Evolutionary conservation across 2,113 vertebrate genomes (phyloP).

Genomic region (Oreochromis spilurus): DNA sequence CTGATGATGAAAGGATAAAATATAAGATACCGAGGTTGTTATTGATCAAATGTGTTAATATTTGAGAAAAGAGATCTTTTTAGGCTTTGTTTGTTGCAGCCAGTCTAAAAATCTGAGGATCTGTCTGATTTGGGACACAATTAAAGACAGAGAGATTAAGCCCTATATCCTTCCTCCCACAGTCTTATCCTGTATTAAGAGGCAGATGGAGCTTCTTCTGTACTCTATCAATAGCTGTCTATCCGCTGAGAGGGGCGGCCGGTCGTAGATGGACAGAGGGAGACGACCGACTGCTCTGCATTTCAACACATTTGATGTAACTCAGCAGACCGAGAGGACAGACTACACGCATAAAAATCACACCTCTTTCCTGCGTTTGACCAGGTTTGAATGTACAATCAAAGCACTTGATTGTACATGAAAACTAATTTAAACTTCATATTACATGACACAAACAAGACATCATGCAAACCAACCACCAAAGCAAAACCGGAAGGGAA

Average conservation of each 20-base stretch:
- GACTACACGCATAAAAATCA: background rate
- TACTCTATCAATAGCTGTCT: background rate
- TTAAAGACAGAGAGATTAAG: background rate
- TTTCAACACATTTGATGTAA: background rate
- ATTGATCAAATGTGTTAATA: background rate
- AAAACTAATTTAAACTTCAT: background rate
- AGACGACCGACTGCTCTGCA: background rate
- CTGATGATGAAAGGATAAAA: background rate
- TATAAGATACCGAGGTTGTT: no score
- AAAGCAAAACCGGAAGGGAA: background rate
- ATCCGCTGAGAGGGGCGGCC: background rate
- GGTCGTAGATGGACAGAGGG: background rate
- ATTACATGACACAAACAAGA: background rate
- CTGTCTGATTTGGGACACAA: background rate
- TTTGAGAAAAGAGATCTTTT: background rate
- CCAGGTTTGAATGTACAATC: background rate
- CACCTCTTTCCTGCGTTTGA: background rate
- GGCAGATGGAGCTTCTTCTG: background rate
- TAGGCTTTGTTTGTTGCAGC: background rate
- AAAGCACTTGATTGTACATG: background rate
- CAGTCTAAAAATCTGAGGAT: background rate
- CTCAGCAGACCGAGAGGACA: background rate
- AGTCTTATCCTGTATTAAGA: constrained; percentile 10
- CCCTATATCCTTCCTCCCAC: background rate
- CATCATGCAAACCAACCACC: background rate